Conservation (phyloP, 1,140 invertebrate species). For the Zaprionus inermis region DNA sequence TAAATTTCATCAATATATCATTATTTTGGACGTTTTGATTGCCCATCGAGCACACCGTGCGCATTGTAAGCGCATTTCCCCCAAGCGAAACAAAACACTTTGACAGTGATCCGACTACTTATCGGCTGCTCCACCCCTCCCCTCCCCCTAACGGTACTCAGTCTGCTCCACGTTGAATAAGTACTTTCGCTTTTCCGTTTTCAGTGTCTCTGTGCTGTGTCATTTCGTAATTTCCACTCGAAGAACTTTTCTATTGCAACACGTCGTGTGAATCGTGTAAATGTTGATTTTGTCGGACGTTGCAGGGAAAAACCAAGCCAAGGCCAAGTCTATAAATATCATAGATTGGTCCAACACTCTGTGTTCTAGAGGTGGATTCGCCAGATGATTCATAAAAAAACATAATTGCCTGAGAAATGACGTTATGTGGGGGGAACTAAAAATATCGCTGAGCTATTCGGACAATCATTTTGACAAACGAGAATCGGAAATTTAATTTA, state of each 20-base stretch:
- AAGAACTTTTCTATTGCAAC: slow-evolving; percentile 21
- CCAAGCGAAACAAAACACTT: slow-evolving; percentile 58
- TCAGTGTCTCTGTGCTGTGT: slow-evolving; percentile 7
- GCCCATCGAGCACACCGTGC: slow-evolving; percentile 20
- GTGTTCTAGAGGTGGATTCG: slow-evolving; percentile 13
- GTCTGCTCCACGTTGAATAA: slow-evolving; percentile 11
- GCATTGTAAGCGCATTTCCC: slow-evolving; percentile 62
- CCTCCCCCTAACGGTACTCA: slow-evolving; percentile 25
- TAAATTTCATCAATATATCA: slow-evolving; percentile 75
- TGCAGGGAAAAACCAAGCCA: slow-evolving; percentile 34
- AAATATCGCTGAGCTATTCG: background rate
- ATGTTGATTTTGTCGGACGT: slow-evolving; percentile 9
- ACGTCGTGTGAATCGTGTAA: background rate
- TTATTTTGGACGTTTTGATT: slow-evolving; percentile 62
- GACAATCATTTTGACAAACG: background rate
- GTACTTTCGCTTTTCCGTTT: slow-evolving; percentile 67
- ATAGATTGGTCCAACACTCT: background rate
- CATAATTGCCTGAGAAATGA: slow-evolving; percentile 15
- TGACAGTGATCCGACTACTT: slow-evolving; percentile 45
- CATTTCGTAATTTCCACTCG: slow-evolving; percentile 20
- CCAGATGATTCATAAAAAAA: slow-evolving; percentile 43
- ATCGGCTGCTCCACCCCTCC: slow-evolving; percentile 13
- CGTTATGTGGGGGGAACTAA: background rate
- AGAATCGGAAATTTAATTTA: slow-evolving; percentile 6
- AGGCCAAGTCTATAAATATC: slow-evolving; percentile 46